Percentiles rank a stretch among this genome's conserved stretches.
Evolutionary conservation across 2,113 vertebrate genomes (phyloP).

Genomic region (Calcarius ornatus): DNA sequence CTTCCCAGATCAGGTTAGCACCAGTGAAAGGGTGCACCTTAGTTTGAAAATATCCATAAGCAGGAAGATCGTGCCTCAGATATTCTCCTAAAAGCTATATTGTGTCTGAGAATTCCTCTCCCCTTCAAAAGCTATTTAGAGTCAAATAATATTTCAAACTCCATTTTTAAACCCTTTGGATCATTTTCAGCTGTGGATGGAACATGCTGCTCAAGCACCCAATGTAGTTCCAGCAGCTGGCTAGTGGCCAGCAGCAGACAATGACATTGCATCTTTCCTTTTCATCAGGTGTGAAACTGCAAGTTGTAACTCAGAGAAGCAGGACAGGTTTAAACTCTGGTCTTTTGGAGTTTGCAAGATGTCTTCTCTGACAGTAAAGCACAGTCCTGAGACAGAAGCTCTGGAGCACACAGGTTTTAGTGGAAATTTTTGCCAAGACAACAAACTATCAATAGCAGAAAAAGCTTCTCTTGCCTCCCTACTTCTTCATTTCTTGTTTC

Average conservation of each 20-base stretch:
- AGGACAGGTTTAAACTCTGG: not conserved
- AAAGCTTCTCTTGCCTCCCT: not conserved
- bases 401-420: not conserved
- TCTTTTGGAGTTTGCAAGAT: not conserved
- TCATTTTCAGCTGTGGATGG: not conserved
- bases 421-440: not conserved
- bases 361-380: not conserved
- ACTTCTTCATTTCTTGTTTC: not conserved
- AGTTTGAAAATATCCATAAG: not conserved
- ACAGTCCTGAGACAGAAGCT: not conserved
- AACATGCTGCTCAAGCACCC: not conserved
- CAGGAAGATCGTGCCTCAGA: not conserved
- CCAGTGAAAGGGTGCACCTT: not conserved
- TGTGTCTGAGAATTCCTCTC: not conserved
- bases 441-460: not conserved
- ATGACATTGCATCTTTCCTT: not conserved
- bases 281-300: not conserved
- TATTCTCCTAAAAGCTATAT: not conserved
- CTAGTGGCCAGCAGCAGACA: not conserved
- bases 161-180: not conserved
- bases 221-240: not conserved
- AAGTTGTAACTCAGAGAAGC: not conserved
- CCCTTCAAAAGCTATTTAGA: not conserved
- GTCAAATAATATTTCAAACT: not conserved
- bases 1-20: not conserved